These are phyloP conservation scores for Hymenopus coronatus DNA, from an alignment of 2,888 invertebrate species.

Conservation along the genomic window DNA sequence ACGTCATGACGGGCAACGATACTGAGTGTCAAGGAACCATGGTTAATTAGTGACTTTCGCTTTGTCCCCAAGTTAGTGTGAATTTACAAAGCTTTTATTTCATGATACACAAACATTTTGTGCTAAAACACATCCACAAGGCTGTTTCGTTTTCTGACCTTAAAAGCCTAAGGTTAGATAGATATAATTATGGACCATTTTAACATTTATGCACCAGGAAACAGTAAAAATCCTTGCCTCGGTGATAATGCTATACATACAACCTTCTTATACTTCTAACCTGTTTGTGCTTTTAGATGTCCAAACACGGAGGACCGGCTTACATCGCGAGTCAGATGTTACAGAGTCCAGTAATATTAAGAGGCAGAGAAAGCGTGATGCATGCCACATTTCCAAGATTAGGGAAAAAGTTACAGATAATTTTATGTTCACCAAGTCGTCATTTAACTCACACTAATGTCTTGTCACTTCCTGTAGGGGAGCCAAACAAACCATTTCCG, in stretches of 20 bases:
- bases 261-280: background rate
- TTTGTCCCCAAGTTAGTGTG: no score
- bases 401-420: background rate
- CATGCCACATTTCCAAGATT: background rate
- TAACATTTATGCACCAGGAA: background rate
- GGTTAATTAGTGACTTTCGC: no score
- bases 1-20: no score
- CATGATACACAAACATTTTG: background rate
- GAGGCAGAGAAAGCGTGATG: background rate
- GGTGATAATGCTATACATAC: background rate
- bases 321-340: background rate
- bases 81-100: no score
- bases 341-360: background rate
- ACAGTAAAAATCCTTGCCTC: background rate
- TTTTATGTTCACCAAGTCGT: background rate
- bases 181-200: background rate
- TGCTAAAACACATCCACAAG: background rate
- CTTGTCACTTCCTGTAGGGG: background rate
- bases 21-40: no score
- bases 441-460: background rate
- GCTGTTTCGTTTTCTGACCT: background rate
- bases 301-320: background rate
- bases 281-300: background rate
- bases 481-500: background rate
- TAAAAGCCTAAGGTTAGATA: background rate